phyloP scores from a whole-genome alignment of 2,797 vertebrate species.

The Spinus olivaceus region DNA sequence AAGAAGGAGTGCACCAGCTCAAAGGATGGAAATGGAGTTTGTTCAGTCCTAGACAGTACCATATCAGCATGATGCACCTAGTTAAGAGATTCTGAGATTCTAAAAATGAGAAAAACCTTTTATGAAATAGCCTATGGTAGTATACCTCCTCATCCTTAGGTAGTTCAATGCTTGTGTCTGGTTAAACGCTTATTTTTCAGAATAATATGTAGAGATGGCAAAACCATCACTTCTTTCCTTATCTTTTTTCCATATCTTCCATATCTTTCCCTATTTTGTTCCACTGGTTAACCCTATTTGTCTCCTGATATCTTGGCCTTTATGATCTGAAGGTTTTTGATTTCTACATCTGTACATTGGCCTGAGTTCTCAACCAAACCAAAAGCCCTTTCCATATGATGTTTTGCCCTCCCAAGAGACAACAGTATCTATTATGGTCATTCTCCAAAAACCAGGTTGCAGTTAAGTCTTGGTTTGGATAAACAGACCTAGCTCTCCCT shows the following conservation, averaged over 20 bases:
- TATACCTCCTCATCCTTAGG: not conserved
- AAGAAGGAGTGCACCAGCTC: not conserved
- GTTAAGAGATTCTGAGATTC: not conserved
- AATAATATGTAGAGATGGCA: not conserved
- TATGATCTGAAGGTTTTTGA: not conserved
- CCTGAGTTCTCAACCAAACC: not conserved
- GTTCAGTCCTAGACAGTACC: not conserved
- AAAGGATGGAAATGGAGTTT: not conserved
- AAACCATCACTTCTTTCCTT: not conserved
- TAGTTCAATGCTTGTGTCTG: not conserved
- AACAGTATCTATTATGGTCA: not conserved
- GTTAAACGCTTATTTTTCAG: not conserved
- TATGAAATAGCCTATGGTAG: not conserved
- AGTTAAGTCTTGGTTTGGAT: not conserved
- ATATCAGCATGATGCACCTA: not conserved
- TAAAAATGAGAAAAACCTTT: not conserved
- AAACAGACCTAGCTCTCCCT: not conserved
- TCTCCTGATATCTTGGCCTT: not conserved
- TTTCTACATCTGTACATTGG: not conserved
- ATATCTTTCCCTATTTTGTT: not conserved
- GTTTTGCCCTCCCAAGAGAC: not conserved
- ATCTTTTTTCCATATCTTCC: not conserved
- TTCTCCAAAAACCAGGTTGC: not conserved
- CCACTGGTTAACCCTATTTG: not conserved
- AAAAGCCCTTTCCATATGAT: not conserved